phyloP scores from a whole-genome alignment of 2,113 vertebrate genomes.

The Corynorhinus townsendii region DNA sequence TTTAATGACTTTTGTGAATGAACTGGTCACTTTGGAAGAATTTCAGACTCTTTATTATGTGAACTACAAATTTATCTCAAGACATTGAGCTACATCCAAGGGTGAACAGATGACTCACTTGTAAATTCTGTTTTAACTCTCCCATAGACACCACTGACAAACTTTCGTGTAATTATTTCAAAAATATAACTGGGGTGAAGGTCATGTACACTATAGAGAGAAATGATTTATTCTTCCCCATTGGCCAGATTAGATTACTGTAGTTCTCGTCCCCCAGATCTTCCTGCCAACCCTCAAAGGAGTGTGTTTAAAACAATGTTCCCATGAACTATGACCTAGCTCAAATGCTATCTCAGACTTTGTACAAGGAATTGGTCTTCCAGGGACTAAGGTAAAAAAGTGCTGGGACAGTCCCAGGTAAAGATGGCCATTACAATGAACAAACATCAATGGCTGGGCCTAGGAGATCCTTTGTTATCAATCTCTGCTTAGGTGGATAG shows the following conservation, averaged over 20 bases:
- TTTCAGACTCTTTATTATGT: slow-evolving; percentile 36
- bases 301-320: neutral
- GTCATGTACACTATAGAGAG: slow-evolving; percentile 63
- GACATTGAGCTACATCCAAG: neutral
- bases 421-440: neutral
- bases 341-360: neutral
- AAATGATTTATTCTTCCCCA: slow-evolving; percentile 75
- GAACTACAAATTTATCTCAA: slow-evolving; percentile 48
- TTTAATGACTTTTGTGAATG: slow-evolving; percentile 34
- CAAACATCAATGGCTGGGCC: neutral
- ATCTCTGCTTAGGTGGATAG: neutral
- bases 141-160: slow-evolving; percentile 66
- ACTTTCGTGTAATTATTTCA: slow-evolving; percentile 73
- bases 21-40: slow-evolving; percentile 31
- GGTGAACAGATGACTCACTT: slow-evolving; percentile 29
- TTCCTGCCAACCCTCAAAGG: neutral
- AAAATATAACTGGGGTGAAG: slow-evolving; percentile 76
- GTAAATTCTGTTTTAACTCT: slow-evolving; percentile 77
- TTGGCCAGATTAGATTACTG: slow-evolving; percentile 58
- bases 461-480: neutral
- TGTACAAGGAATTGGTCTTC: neutral
- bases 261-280: slow-evolving; percentile 38
- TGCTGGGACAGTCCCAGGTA: neutral
- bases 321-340: neutral
- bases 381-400: neutral